A percentile compares a stretch with the other conserved stretches of the same genome.
Conservation (phyloP, 2,113 vertebrate genomes). For the Onychostoma macrolepis region DNA sequence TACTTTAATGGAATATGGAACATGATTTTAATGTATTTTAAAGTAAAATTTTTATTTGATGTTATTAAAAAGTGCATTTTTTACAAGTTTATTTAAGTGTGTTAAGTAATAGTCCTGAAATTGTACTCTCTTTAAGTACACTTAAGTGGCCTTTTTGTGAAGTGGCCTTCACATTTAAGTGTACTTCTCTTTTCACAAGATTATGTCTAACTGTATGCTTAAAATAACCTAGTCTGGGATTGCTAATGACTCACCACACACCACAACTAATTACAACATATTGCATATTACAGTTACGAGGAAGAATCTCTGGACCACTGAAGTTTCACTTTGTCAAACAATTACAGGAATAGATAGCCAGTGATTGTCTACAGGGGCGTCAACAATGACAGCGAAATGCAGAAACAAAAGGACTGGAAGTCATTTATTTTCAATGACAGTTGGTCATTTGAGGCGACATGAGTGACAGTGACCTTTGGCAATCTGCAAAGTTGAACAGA, state of each 20-base stretch:
- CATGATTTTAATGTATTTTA: neutral
- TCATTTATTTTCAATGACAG: constrained; percentile 2
- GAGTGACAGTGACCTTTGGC: constrained; percentile 17
- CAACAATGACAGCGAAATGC: neutral
- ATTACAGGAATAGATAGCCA: neutral
- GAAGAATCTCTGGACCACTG: neutral
- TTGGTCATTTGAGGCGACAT: neutral
- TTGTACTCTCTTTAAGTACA: neutral
- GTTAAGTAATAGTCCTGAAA: too few relatives aligned
- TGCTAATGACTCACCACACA: neutral
- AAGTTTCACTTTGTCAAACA: neutral
- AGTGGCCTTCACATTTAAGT: neutral
- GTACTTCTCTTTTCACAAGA: neutral
- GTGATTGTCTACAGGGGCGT: neutral
- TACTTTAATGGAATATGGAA: too few relatives aligned
- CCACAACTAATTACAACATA: neutral
- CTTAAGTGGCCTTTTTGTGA: neutral
- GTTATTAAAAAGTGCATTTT: neutral
- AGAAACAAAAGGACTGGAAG: constrained; percentile 1
- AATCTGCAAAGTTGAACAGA: neutral
- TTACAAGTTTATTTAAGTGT: neutral
- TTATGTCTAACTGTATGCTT: neutral
- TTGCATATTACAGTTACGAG: neutral
- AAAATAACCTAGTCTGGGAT: neutral
- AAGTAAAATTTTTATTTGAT: neutral